Evolutionary conservation across 2,797 vertebrate genomes (phyloP).

Genomic region (Siniperca obscura): DNA sequence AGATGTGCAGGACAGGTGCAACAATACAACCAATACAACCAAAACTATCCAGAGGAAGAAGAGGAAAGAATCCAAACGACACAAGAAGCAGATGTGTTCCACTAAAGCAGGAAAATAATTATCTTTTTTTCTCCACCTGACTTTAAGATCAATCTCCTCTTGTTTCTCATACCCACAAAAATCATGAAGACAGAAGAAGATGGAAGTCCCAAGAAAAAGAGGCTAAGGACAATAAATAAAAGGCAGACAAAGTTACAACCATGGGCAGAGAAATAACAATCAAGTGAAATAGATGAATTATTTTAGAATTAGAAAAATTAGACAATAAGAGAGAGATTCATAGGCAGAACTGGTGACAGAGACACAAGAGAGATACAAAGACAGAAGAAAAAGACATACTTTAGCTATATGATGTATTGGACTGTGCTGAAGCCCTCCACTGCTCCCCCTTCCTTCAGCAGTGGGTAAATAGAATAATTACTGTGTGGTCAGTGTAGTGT

Average conservation of each 20-base stretch:
- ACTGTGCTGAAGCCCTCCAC: conserved; percentile 17
- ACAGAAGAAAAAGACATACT: conserved; percentile 39
- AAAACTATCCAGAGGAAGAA: background rate
- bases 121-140: background rate
- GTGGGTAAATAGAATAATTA: conserved; percentile 82
- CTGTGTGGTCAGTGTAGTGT: conserved; percentile 80
- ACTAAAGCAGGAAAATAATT: background rate
- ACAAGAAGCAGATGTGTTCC: background rate
- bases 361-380: background rate
- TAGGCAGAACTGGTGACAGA: conserved; percentile 6
- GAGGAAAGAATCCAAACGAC: background rate
- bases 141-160: background rate
- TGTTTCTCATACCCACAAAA: background rate
- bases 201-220: background rate
- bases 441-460: conserved; percentile 28
- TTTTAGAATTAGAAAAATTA: conserved; percentile 18
- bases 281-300: background rate
- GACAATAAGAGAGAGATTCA: conserved; percentile 10
- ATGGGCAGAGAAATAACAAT: conserved; percentile 4
- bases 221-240: background rate
- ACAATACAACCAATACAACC: background rate
- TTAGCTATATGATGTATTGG: conserved; percentile 43
- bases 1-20: background rate
- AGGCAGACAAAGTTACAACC: conserved; percentile 2
- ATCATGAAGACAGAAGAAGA: background rate